These are phyloP conservation scores for Sporophila hypoxantha DNA, from an alignment of 2,113 vertebrate genomes.

Conservation along the genomic window DNA sequence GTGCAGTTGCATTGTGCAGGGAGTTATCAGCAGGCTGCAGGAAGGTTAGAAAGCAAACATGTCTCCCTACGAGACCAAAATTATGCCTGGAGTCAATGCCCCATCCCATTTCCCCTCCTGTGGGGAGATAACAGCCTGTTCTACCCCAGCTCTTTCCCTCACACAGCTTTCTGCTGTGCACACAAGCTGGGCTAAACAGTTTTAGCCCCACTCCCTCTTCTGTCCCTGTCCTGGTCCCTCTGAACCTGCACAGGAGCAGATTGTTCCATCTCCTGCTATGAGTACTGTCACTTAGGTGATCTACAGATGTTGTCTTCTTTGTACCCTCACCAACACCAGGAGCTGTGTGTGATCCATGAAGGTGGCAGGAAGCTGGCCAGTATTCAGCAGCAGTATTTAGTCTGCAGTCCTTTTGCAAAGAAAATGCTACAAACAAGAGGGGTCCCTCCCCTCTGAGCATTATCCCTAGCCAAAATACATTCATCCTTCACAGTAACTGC, in stretches of 20 bases:
- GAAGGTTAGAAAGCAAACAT: conserved; percentile 31
- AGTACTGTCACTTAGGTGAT: not conserved
- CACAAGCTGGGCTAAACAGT: not conserved
- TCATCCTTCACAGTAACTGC: not conserved
- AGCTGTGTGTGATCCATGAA: not conserved
- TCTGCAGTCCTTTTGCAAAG: not conserved
- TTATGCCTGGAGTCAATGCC: not conserved
- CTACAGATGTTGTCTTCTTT: not conserved
- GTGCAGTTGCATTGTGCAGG: not conserved
- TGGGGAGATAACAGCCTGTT: not conserved
- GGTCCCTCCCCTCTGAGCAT: not conserved
- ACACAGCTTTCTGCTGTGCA: not conserved
- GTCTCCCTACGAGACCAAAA: not conserved
- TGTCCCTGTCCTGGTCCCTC: not conserved
- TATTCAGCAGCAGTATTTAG: not conserved
- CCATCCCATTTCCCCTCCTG: not conserved
- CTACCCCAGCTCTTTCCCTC: not conserved
- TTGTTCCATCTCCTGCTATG: not conserved
- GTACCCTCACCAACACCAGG: not conserved
- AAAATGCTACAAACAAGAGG: not conserved
- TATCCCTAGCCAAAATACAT: not conserved
- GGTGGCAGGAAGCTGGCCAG: not conserved
- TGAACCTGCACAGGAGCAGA: not conserved
- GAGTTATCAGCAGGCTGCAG: conserved; percentile 30
- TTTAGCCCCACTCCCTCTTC: not conserved